phyloP scores from a whole-genome alignment of 2,797 vertebrate species.

The Ficedula albicollis region DNA sequence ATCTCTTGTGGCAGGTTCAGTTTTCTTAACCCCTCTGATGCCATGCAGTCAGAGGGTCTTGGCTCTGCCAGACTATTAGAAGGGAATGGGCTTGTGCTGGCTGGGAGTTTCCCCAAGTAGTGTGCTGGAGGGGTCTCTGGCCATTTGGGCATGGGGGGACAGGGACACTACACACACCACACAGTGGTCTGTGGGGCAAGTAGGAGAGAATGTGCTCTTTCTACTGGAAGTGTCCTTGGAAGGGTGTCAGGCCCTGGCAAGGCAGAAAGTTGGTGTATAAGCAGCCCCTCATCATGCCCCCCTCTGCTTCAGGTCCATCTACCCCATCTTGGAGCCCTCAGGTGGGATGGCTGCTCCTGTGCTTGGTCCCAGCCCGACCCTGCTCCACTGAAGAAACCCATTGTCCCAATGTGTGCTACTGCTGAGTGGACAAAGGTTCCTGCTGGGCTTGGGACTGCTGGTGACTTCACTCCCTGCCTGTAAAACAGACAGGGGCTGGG shows the following conservation, averaged over 20 bases:
- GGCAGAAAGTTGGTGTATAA: background rate
- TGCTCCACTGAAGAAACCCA: background rate
- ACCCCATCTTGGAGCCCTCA: accelerated
- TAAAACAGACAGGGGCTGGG: background rate
- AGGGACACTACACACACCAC: accelerated
- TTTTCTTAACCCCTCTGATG: conserved; percentile 61
- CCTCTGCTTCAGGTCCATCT: background rate
- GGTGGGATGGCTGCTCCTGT: accelerated
- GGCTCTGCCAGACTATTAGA: background rate
- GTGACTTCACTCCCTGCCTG: background rate
- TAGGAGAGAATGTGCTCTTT: background rate
- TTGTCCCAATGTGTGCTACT: background rate
- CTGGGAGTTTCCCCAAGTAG: background rate
- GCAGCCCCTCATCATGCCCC: background rate
- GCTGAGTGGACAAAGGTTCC: accelerated
- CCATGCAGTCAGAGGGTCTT: background rate
- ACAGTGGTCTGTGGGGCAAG: accelerated
- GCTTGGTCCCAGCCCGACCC: background rate
- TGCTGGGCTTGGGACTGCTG: accelerated
- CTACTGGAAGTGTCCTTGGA: background rate
- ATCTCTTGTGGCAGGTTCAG: conserved; percentile 39
- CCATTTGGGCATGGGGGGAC: background rate
- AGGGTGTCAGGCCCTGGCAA: accelerated
- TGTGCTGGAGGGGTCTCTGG: background rate
- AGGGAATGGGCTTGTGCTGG: background rate